Evolutionary conservation across 2,113 vertebrate genomes (phyloP), one percentile per base, ranked within the genome.

Genomic region (Corythoichthys haematopterus): DNA sequence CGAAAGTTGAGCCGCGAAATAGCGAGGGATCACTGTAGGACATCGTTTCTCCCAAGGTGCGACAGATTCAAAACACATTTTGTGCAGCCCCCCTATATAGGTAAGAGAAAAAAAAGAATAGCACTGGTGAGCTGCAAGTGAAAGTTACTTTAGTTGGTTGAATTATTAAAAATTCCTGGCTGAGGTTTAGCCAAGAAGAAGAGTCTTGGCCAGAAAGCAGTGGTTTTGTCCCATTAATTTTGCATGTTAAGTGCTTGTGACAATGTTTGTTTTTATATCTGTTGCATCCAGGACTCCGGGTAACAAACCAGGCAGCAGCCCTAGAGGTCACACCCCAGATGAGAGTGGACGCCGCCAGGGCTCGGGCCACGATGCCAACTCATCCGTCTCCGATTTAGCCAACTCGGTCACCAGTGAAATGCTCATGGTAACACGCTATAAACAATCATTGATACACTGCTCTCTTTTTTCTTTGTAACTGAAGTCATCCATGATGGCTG

Each of bases 361-460:
- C 55, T 79, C 81, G 6, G 75, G 70, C 58, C 94, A 94, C 0
- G 95, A 99, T 64, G 92, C 93, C 0, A 94, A 88, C 75, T 96
- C 97, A 65, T 98, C 96, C 0, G 94, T 96, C 71, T 96, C 96
- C 0, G 97, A 98, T 82, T 91, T 99, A 68, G 96, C 95, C 89
- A 99, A 99, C 90, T 98, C 97, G 46, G 91, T 98, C 87, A 99
- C 96, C 89, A 98, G 95, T 16, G 97, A 98, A 91, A 95, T 97
- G 95, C 92, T 97, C 28, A 98, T 98, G 97, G 97, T 98, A 91
- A 90, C 86, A 70, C 48, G 40, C 68, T 15, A 47, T 11, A 11
- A 47, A 36, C 59, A 28, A 53, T 68, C 10, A 74, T 36, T 71
- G 63, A 70, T 10, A 40, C 52, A 37, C 43, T 45, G 57, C 28